Evolutionary conservation across 2,888 invertebrate genomes (phyloP).

Genomic region (Imbricaverruca yamaguchii): DNA sequence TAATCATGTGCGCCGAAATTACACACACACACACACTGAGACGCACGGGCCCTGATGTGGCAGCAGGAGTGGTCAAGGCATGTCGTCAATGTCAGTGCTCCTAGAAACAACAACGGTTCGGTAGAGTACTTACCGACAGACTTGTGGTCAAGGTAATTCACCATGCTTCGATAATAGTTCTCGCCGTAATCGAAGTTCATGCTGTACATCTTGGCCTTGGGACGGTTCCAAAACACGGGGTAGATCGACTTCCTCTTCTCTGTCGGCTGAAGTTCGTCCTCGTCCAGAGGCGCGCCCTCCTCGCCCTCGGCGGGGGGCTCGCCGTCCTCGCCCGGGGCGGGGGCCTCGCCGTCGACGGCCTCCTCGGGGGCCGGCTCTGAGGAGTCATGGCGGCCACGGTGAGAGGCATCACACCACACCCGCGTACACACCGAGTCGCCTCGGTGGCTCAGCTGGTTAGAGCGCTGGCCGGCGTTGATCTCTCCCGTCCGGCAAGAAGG

Average conservation of each 20-base stretch:
- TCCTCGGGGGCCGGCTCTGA: background rate
- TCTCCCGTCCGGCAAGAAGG: no score
- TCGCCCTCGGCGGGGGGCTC: background rate
- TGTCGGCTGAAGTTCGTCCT: background rate
- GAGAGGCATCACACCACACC: no score
- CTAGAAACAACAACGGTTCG: no score
- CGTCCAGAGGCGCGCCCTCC: background rate
- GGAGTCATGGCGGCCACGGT: no score
- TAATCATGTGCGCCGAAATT: no score
- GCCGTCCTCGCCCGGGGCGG: background rate
- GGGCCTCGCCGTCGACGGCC: background rate
- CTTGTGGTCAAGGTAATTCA: background rate
- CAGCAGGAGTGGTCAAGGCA: no score
- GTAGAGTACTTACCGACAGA: background rate
- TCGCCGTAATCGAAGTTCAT: slow-evolving; percentile 23
- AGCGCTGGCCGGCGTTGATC: no score
- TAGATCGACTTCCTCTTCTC: slow-evolving; percentile 20
- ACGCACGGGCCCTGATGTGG: no score
- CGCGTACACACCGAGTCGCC: background rate
- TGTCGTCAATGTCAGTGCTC: no score
- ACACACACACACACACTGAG: no score
- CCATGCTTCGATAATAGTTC: slow-evolving; percentile 12
- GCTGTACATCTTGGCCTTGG: slow-evolving; percentile 4
- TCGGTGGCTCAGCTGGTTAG: no score
- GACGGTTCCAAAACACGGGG: slow-evolving; percentile 17